Evolutionary conservation across 1,140 invertebrate genomes (phyloP), one percentile per base, ranked within the genome.

Genomic region (Conus ventricosus): DNA sequence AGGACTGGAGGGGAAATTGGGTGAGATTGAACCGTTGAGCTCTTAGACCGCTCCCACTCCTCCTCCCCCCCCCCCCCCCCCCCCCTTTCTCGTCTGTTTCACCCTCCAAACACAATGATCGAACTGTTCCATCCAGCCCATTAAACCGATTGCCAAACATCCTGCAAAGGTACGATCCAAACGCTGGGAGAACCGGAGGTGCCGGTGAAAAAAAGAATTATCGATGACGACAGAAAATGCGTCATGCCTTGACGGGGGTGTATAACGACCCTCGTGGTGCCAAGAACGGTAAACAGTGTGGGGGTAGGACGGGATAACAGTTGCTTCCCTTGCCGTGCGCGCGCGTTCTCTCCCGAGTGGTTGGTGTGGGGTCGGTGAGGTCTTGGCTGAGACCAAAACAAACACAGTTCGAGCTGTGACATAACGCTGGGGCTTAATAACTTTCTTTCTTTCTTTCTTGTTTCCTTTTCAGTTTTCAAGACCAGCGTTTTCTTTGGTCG

Each of bases 211-310:
- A 7, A 6, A 39, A 60, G 4, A 84, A 20, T 3, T 5, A 8
- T 84, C 54, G n/a, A n/a, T 71, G 23, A 57, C 82, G 54, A 57
- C 82, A 84, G 82, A 11, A 84, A 78, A 27, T 39, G 11, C 76
- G 39, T 51, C 76, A 78, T 11, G 0, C 17, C 60, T 20, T 63
- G 60, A 39, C 39, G 39, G 39, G 39, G 57, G 15, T 8, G 13
- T 20, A 1, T 23, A 13, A 23, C 20, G 67, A 23, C 67, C 67
- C 67, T 63, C 11, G 67, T 71, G 67, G 67, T 71, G 76, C 25
- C 76, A 78, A 78, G 25, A 78, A 78, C 25, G 25, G 20, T 27
- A 27, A 78, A 78, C 76, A 78, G 76, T 39, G 39, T 51, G 20
- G 39, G 39, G 10, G 39, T 39, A 8, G 57, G 57, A 8, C 67